phyloP scores from a whole-genome alignment of 1,140 invertebrate genomes.

The Listronotus oregonensis region DNA sequence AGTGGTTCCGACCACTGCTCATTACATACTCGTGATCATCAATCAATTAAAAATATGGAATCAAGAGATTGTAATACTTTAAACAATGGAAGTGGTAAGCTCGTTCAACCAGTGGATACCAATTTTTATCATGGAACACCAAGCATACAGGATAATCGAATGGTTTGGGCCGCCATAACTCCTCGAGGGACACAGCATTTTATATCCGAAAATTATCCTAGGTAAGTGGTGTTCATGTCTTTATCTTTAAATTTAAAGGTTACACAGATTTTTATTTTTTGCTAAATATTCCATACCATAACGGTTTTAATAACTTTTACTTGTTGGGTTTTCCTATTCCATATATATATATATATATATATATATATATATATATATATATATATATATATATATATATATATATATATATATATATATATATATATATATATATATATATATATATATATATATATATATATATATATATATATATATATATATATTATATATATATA shows the following conservation, averaged over 20 bases:
- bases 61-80: constrained; percentile 46
- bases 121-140: constrained; percentile 48
- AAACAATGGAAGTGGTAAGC: constrained; percentile 45
- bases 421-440: no score
- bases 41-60: constrained; percentile 46
- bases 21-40: constrained; percentile 44
- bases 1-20: constrained; percentile 48
- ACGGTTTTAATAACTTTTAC: no score
- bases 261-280: no score
- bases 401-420: no score
- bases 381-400: no score
- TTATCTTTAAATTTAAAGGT: not conserved
- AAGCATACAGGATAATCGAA: constrained; percentile 62
- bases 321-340: no score
- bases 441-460: no score
- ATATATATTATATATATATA: no score
- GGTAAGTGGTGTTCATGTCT: not conserved
- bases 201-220: constrained; percentile 65
- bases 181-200: constrained; percentile 76
- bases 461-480: no score
- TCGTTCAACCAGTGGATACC: constrained; percentile 48
- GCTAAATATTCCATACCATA: no score
- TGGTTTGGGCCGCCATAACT: constrained; percentile 82
- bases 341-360: constrained; percentile 1
- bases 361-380: no score